A percentile compares a stretch with the other conserved stretches of the same genome.
These are phyloP conservation scores for Caenorhabditis japonica DNA, from an alignment of 2,888 invertebrate genomes.

Conservation along the genomic window DNA sequence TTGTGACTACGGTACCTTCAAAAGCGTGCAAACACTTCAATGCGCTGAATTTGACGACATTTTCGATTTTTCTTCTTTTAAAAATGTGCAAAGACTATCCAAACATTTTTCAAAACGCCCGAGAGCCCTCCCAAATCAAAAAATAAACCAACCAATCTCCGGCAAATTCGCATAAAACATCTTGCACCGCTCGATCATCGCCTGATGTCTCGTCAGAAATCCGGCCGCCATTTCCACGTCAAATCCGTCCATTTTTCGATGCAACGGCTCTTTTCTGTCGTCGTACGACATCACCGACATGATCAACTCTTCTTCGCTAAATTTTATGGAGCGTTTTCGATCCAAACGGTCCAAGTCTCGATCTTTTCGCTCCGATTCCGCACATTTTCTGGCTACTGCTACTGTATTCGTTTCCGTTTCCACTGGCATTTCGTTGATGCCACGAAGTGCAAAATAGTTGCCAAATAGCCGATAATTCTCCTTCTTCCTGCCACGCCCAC, in stretches of 20 bases:
- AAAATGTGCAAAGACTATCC: too few species aligned
- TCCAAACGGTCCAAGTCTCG: neutral
- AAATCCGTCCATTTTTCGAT: neutral
- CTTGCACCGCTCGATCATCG: neutral
- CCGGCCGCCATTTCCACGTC: neutral
- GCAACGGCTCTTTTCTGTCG: neutral
- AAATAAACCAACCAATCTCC: neutral
- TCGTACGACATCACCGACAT: constrained; percentile 16
- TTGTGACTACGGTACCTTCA: too few species aligned
- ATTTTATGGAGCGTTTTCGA: neutral
- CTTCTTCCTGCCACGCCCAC: constrained; percentile 18
- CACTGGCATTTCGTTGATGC: neutral
- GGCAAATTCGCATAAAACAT: neutral
- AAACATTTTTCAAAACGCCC: too few species aligned
- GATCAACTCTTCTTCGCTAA: constrained; percentile 22
- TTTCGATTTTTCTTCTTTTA: too few species aligned
- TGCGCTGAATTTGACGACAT: too few species aligned
- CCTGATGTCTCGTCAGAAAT: neutral
- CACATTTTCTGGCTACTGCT: neutral
- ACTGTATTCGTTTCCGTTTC: neutral
- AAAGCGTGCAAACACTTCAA: too few species aligned
- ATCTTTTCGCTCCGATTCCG: constrained; percentile 1
- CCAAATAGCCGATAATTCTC: neutral
- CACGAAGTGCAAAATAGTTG: neutral
- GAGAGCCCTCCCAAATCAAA: too few species aligned